Evolutionary conservation across 2,888 invertebrate genomes (phyloP), one percentile per base, ranked within the genome.

Genomic region (Eurois occulta): DNA sequence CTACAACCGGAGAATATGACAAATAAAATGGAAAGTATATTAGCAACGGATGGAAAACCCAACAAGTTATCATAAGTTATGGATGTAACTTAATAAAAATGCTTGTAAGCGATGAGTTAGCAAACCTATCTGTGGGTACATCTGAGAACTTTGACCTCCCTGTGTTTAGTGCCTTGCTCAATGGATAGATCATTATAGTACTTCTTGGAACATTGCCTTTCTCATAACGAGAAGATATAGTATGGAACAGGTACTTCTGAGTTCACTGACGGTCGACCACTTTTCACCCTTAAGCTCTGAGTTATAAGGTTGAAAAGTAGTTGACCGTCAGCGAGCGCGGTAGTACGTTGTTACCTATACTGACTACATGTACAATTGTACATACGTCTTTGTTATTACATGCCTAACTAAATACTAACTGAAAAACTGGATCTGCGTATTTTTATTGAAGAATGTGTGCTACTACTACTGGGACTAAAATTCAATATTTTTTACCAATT

Each of bases 81-180:
- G 82, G 86, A 43, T 81, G 82, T 87, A 87, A 88, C 83, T 80
- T 81, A 88, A 85, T 87, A 85, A n/a, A n/a, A n/a, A 87, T 74
- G 74, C 78, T 80, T 43, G 73, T 75, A 85, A 77, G 69, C 77
- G 80, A 87, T 81, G 81, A 88, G 72, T 87, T 83, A 87, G 81
- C 80, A 77, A 58, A 88, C 78, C 74, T 83, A 84, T 77, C 78
- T 76, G 10, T 35, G 58, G 60, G 66, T 64, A 80, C 73, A 82
- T 83, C 75, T 79, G 52, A 69, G 83, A 85, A 77, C 71, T 83
- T 80, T 83, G 69, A 78, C 71, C 77, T 52, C 55, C 55, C 62
- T 28, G 67, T 81, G 73, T 73, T 73, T 81, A 77, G 75, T 78
- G 48, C 67, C 75, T 78, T 68, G 64, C 69, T 80, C 70, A 81